Evolutionary conservation across 35 echinoderm and acorn worm species (phyloP).

Genomic region (Strongylocentrotus purpuratus): DNA sequence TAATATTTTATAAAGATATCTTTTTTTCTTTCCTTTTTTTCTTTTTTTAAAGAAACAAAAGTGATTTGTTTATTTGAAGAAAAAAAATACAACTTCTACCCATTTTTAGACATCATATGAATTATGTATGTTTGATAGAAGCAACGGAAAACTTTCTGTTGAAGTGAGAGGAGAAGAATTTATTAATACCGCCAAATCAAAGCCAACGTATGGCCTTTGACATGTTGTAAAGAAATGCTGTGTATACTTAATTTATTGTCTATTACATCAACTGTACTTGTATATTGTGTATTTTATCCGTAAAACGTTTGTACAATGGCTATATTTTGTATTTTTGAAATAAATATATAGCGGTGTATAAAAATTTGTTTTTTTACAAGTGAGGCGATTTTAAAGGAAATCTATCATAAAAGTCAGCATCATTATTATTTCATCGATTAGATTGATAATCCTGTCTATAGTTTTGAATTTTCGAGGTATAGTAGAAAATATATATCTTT

Average conservation of each 20-base stretch:
- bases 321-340: conserved; percentile 20
- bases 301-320: background rate
- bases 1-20: no score
- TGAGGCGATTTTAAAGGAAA: conserved; percentile 1
- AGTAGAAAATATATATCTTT: background rate
- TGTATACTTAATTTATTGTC: background rate
- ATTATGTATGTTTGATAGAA: no score
- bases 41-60: no score
- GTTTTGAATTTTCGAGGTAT: background rate
- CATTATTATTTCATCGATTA: background rate
- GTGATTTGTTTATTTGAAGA: no score
- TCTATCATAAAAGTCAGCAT: background rate
- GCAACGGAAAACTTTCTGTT: background rate
- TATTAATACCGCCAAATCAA: background rate
- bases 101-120: no score
- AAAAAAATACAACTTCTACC: no score
- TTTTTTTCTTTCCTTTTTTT: no score
- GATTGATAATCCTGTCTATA: background rate
- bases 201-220: background rate
- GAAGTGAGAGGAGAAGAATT: background rate
- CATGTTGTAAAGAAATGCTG: background rate
- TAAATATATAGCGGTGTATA: background rate
- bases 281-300: background rate
- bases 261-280: background rate
- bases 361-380: background rate